These are phyloP conservation scores for Sciaenops ocellatus DNA, from an alignment of 2,797 vertebrate species.

Conservation along the genomic window DNA sequence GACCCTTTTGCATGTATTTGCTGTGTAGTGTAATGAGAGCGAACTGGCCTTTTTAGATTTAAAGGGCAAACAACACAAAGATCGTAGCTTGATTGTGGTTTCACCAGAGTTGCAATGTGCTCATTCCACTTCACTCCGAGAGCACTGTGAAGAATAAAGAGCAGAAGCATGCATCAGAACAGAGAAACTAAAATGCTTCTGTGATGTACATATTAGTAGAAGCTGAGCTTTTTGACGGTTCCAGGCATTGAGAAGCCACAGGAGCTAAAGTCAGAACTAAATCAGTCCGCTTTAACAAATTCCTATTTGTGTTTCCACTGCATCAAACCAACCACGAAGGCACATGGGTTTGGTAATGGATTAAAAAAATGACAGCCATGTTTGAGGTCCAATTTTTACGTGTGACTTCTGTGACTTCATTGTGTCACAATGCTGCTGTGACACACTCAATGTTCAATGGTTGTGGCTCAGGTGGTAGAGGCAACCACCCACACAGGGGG, in stretches of 20 bases:
- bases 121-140: neutral
- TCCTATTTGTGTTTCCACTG: neutral
- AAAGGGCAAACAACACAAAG: neutral
- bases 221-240: neutral
- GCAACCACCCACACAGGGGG: neutral
- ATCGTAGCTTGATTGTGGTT: neutral
- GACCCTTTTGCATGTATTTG: constrained; percentile 60
- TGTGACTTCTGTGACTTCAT: neutral
- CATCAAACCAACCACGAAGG: neutral
- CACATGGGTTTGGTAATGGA: neutral
- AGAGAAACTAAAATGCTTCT: neutral
- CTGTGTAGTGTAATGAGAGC: neutral
- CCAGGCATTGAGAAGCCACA: neutral
- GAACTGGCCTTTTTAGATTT: constrained; percentile 24
- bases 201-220: neutral
- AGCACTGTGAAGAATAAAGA: neutral
- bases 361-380: neutral
- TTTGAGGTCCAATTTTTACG: neutral
- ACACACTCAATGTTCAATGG: too few relatives aligned
- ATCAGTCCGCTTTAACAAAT: neutral
- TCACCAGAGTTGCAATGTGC: neutral
- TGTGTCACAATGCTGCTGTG: neutral
- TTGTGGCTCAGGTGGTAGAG: neutral
- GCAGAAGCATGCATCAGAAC: neutral
- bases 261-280: neutral